Percentiles rank a stretch among this genome's conserved stretches.
Evolutionary conservation across 2,797 vertebrate genomes (phyloP).

Genomic region (Pteronotus mesoamericanus): DNA sequence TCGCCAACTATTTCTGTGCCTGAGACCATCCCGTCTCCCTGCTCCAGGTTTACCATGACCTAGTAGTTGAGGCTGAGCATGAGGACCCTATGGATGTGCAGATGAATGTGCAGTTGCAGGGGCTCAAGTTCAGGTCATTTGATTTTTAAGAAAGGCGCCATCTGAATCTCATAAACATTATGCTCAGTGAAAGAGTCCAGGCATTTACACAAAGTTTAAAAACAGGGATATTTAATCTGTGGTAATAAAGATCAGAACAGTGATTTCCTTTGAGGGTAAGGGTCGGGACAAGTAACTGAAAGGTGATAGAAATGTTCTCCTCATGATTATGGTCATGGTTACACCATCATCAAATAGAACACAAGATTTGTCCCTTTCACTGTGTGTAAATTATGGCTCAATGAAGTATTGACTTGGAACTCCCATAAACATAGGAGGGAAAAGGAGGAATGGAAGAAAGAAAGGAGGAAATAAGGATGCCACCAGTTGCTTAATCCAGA

Average conservation of each 20-base stretch:
- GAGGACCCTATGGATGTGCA: too few relatives aligned
- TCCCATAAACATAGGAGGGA: background rate
- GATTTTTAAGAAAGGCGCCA: background rate
- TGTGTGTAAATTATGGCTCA: too few relatives aligned
- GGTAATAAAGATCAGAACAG: background rate
- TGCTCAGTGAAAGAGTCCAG: background rate
- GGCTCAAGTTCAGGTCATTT: background rate
- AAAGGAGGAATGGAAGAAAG: background rate
- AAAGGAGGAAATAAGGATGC: background rate
- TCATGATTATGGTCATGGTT: background rate
- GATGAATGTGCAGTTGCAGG: background rate
- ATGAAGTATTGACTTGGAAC: background rate
- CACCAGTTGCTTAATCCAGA: background rate
- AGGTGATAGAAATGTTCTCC: background rate
- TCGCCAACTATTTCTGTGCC: background rate
- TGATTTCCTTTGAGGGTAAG: background rate
- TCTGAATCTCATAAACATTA: background rate
- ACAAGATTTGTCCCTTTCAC: background rate
- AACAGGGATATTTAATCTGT: background rate
- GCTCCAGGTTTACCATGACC: background rate
- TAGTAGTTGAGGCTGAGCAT: background rate
- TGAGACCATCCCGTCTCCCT: rapidly evolving
- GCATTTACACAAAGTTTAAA: background rate
- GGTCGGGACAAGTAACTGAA: background rate
- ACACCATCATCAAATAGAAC: background rate